These are phyloP conservation scores for Aleiodes leptofemur DNA, from an alignment of 2,888 invertebrate species.

Conservation along the genomic window DNA sequence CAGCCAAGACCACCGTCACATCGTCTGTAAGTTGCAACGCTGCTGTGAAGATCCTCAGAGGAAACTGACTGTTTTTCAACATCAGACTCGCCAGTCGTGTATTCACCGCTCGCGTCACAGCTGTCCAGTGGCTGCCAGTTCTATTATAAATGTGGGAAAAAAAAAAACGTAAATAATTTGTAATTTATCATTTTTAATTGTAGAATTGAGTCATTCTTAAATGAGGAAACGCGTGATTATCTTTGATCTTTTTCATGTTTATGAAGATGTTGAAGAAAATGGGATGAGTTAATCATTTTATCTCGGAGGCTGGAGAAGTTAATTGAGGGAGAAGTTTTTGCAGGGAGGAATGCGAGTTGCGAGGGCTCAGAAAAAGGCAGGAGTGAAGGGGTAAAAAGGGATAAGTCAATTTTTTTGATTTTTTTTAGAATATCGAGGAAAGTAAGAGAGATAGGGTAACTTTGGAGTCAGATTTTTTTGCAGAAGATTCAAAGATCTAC, in stretches of 20 bases:
- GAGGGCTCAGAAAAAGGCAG: too few species aligned
- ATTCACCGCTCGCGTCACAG: slow-evolving; percentile 94
- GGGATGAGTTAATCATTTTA: too few species aligned
- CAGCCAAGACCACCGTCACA: slow-evolving; percentile 58
- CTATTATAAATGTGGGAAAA: slow-evolving; percentile 44
- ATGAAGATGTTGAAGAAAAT: too few species aligned
- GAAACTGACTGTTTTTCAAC: slow-evolving; percentile 83
- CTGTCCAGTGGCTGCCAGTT: slow-evolving; percentile 80
- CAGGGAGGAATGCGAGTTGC: too few species aligned
- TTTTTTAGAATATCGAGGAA: background rate
- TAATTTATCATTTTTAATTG: slow-evolving; percentile 15
- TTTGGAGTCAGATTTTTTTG: too few species aligned
- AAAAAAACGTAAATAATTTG: slow-evolving; percentile 26
- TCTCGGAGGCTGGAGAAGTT: too few species aligned
- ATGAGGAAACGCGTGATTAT: background rate
- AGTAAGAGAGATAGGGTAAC: too few species aligned
- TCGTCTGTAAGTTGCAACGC: slow-evolving; percentile 82
- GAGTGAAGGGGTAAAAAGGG: too few species aligned
- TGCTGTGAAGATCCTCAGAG: slow-evolving; percentile 87
- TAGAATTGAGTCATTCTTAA: background rate
- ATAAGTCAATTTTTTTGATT: background rate
- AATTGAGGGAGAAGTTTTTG: too few species aligned
- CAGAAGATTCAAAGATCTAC: too few species aligned
- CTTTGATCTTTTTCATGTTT: too few species aligned
- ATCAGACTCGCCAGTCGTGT: slow-evolving; percentile 85